Evolutionary conservation across 1,140 invertebrate species (phyloP), one percentile per base, ranked within the genome.

Genomic region (Sminthurides bifidus): DNA sequence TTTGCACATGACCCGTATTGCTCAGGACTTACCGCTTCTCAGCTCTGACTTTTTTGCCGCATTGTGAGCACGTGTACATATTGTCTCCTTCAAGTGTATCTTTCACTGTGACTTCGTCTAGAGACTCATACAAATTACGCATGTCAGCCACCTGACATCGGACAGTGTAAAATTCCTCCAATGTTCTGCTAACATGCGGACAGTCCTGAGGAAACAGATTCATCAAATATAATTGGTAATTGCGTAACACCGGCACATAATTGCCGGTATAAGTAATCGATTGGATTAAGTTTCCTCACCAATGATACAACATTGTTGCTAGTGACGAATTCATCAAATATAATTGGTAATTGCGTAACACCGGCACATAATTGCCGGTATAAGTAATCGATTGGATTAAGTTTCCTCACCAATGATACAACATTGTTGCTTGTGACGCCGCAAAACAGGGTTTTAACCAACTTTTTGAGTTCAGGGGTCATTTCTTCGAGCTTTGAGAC

Each of bases 51-150:
- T 94, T 94, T 66, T 86, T 88, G 1, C 88, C 83, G 71, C 92
- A 96, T 60, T 92, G 87, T 6, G 88, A 92, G 70, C 92, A 96
- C 0, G 89, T 94, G 70, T 95, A 96, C 85, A 94, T 95, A 68
- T 96, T 95, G 69, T 95, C 92, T 19, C 92, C 92, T 70, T 95
- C 92, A 0, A 95, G 71, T 17, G 90, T 95, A 68, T 96, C 92
- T 68, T 94, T 95, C 0, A 95, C 90, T 1, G 91, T 94, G 1
- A 95, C 87, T 73, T 95, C 90, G 71, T 95, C 87, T 5, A 96
- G 73, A 24, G 89, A 92, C 70, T 95, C 91, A 67, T 93, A 90
- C 6, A 96, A 73, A 73, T 93, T 93, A 43, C 90, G 78, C 91
- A 95, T 94, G 68, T 95, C 91, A 1, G 91, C 87, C 2, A 96